Percentiles rank a stretch among this genome's conserved stretches.
phyloP scores from a whole-genome alignment of 2,797 vertebrate species.

The Geotria australis region DNA sequence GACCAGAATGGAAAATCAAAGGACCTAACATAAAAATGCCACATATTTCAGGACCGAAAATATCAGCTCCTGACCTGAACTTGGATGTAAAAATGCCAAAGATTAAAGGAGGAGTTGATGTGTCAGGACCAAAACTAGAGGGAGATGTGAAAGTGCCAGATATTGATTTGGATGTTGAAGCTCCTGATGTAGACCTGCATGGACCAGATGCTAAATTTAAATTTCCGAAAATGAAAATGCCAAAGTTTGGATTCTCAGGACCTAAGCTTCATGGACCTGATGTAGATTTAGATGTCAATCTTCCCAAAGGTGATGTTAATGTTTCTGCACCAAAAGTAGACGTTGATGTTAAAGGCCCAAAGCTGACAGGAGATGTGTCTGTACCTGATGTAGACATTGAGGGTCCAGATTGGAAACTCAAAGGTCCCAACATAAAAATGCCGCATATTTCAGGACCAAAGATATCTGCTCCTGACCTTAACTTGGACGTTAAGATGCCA shows the following conservation, averaged over 20 bases:
- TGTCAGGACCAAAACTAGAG: conserved; percentile 1
- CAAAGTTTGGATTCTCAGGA: conserved; percentile 8
- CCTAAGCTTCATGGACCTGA: conserved; percentile 4
- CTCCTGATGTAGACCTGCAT: conserved; percentile 5
- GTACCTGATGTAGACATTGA: no score
- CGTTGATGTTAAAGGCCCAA: background rate
- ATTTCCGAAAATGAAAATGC: conserved; percentile 11
- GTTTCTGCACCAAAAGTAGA: conserved; percentile 5
- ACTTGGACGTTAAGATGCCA: no score
- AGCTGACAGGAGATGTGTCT: no score
- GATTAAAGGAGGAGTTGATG: background rate
- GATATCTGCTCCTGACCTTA: no score
- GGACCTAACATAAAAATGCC: background rate
- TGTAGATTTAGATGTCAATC: no score
- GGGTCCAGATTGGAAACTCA: no score
- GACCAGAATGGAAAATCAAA: background rate
- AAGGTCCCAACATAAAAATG: no score
- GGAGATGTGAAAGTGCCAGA: conserved; percentile 7
- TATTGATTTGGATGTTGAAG: conserved; percentile 2
- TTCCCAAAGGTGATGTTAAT: conserved; percentile 2
- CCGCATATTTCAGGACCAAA: no score
- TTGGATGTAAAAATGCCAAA: background rate
- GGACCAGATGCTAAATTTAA: conserved; percentile 4
- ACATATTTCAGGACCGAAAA: background rate
- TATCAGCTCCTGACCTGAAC: background rate